Evolutionary conservation across 1,140 invertebrate species (phyloP).

Genomic region (Heterodera carotae): DNA sequence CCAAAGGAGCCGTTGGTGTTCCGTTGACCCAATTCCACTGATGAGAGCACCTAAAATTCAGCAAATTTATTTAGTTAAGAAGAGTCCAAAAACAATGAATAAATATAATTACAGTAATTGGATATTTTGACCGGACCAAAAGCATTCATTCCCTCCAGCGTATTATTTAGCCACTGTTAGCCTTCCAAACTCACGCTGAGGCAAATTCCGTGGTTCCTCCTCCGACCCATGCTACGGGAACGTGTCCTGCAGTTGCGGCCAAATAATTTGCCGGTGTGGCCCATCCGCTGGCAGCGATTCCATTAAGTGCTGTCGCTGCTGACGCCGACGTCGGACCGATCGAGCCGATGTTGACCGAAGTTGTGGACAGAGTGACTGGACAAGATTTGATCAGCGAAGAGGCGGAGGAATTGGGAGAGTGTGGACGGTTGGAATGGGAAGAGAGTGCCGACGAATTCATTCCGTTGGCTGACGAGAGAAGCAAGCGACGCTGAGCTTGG

Average conservation of each 20-base stretch:
- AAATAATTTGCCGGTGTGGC: not conserved
- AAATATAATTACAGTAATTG: no score
- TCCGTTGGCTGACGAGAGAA: not conserved
- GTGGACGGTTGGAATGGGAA: not conserved
- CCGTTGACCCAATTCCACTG: not conserved
- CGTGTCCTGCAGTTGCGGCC: not conserved
- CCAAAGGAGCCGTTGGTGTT: not conserved
- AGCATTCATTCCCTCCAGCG: no score
- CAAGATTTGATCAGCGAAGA: not conserved
- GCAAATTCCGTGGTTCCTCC: not conserved
- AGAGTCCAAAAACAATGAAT: no score
- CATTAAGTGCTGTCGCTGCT: not conserved
- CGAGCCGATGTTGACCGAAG: not conserved
- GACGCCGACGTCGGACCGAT: not conserved
- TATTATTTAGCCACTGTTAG: no score
- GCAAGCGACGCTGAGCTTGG: not conserved
- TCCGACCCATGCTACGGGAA: not conserved
- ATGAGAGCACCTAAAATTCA: not conserved
- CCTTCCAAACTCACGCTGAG: not conserved
- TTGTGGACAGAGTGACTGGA: no score
- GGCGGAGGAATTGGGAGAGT: not conserved
- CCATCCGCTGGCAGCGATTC: conserved; percentile 12
- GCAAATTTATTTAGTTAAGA: not conserved
- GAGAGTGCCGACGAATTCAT: conserved; percentile 4
- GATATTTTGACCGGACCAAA: no score